Evolutionary conservation across 2,113 vertebrate species (phyloP).

Genomic region (Vireo altiloquus): DNA sequence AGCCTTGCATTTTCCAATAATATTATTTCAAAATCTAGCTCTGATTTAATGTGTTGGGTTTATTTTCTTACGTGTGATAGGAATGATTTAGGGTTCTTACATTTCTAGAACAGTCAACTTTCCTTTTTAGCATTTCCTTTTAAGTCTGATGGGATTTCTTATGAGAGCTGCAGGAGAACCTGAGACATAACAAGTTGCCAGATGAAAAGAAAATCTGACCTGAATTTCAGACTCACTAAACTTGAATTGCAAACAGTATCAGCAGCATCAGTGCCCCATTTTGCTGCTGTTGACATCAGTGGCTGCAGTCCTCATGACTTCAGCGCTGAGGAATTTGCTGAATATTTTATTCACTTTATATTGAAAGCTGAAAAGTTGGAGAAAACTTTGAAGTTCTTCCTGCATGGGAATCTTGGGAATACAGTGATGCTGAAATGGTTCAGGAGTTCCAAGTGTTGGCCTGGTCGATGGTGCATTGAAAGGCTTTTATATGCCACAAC

Average conservation of each 20-base stretch:
- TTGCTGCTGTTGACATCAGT: neutral
- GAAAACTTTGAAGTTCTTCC: neutral
- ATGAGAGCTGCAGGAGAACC: neutral
- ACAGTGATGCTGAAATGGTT: neutral
- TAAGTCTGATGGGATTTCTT: neutral
- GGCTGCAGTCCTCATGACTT: neutral
- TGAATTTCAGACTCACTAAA: neutral
- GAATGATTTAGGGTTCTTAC: neutral
- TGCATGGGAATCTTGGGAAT: neutral
- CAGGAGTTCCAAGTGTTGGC: neutral
- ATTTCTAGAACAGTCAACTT: neutral
- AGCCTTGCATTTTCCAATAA: neutral
- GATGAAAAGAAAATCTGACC: slow-evolving; percentile 11
- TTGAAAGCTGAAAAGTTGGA: neutral
- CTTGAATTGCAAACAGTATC: neutral
- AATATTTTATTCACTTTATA: neutral
- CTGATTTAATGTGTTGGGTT: neutral
- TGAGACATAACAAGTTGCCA: neutral
- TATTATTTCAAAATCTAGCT: neutral
- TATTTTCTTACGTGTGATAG: neutral
- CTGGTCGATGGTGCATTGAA: neutral
- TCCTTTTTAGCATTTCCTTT: neutral
- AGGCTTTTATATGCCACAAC: neutral
- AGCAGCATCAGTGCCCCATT: neutral
- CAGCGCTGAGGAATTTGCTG: neutral